Conservation (phyloP, 1,140 invertebrate species). For the Homalodisca vitripennis region DNA sequence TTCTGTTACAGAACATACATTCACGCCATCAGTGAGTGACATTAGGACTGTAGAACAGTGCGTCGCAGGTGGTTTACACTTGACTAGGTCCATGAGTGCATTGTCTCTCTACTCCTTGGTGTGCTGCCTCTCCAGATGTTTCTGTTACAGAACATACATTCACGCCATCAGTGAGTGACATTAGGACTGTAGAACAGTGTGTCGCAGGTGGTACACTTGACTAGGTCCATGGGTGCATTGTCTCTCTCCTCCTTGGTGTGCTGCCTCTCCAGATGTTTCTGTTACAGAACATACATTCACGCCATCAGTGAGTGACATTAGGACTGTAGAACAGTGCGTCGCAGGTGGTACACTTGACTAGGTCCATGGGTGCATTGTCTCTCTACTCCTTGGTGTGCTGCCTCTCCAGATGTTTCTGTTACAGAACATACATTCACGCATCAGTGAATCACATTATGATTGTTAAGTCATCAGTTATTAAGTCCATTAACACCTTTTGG, state of each 20-base stretch:
- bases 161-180: no score
- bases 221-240: slow-evolving; percentile 53
- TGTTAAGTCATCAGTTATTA: neutral
- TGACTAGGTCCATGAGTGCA: slow-evolving; percentile 55
- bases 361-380: slow-evolving; percentile 53
- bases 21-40: no score
- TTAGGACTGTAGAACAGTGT: slow-evolving; percentile 65
- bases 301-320: no score
- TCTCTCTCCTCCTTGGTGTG: slow-evolving; percentile 58
- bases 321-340: slow-evolving; percentile 64
- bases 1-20: slow-evolving; percentile 52
- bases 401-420: slow-evolving; percentile 58
- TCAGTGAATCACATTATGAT: no score
- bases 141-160: no score
- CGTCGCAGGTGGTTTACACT: slow-evolving; percentile 65
- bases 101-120: slow-evolving; percentile 54
- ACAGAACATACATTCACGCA: no score
- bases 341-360: slow-evolving; percentile 63
- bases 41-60: slow-evolving; percentile 64
- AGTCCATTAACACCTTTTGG: no score
- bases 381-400: slow-evolving; percentile 58
- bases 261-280: slow-evolving; percentile 60
- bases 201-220: slow-evolving; percentile 63
- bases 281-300: no score
- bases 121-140: slow-evolving; percentile 61